These are phyloP conservation scores for Athalia cordata DNA, from an alignment of 2,888 invertebrate species.

Conservation along the genomic window DNA sequence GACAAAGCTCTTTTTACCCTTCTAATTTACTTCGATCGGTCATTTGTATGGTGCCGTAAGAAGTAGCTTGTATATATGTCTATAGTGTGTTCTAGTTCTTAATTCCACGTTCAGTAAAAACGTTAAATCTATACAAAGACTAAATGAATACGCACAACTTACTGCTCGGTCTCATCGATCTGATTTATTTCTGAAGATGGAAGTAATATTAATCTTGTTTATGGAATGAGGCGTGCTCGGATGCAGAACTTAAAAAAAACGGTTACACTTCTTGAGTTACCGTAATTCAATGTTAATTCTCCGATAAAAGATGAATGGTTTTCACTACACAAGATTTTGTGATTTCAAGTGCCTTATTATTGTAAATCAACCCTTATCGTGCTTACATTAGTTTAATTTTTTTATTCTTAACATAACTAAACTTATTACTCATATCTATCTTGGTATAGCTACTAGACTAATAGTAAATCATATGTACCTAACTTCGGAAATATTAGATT, in stretches of 20 bases:
- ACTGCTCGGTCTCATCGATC: background rate
- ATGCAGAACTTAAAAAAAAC: background rate
- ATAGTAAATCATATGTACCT: slow-evolving; percentile 35
- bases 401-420: slow-evolving; percentile 2
- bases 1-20: slow-evolving; percentile 36
- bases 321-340: slow-evolving; percentile 5
- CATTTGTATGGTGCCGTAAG: slow-evolving; percentile 55
- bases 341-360: slow-evolving; percentile 33
- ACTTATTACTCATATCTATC: slow-evolving; percentile 18
- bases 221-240: background rate
- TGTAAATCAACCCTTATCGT: slow-evolving; percentile 8
- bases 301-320: slow-evolving; percentile 8
- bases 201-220: background rate
- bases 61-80: slow-evolving; percentile 66
- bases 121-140: slow-evolving; percentile 14
- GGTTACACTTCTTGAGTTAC: background rate
- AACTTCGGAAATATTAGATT: slow-evolving; percentile 19
- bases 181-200: background rate
- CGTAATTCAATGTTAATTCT: slow-evolving; percentile 14
- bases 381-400: background rate
- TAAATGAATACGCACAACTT: background rate
- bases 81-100: slow-evolving; percentile 62
- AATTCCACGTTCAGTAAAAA: slow-evolving; percentile 48
- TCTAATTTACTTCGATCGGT: slow-evolving; percentile 45
- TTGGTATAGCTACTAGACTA: slow-evolving; percentile 29